Base-by-base conservation (phyloP, 2,888 invertebrate species). In the Kryphioiulus occultus region DNA sequence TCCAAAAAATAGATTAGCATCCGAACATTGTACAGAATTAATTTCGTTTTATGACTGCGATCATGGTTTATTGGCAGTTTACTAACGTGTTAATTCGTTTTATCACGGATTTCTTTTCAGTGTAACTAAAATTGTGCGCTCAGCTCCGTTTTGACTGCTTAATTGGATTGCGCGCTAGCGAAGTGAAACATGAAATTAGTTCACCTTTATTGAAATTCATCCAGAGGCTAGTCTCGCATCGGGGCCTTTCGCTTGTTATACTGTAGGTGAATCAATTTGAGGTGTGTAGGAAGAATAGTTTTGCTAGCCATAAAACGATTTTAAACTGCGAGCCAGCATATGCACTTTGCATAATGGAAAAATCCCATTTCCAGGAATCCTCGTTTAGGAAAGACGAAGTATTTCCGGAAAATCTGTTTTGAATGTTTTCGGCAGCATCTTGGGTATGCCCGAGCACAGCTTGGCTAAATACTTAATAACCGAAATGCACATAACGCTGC, bases 171-270 rank as follows among this genome's bases (percentile, higher is more conserved):
- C 78, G 30, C 30, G 78, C 78, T 32, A 78, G 78, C 78, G 30
- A 32, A 78, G 26, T 32, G 78, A 26, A 78, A 78, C 78, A 32
- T 78, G 30, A 78, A 78, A 78, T 78, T 78, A 78, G 78, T 78
- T 78, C 78, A 78, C 78, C 78, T 78, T 78, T 78, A 78, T 78
- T 78, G 78, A 78, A 78, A 78, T 78, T 78, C 78, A 78, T 78
- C 30, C 17, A 30, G 78, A 30, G 78, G 78, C 30, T 32, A 32
- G 78, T 78, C 30, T 32, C 30, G 30, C 78, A 78, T 15, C 78
- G 26, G 22, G 68, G 17, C 30, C 30, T 78, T 78, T 78, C 30
- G 78, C 30, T 68, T 68, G 22, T 68, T 68, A 30, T 30, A 12
- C 44, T 35, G 35, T 35, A 78, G 78, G 30, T 78, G 17, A 78